Percentiles rank a stretch among this genome's conserved stretches.
These are phyloP conservation scores for Phataginus tricuspis DNA, from an alignment of 2,797 vertebrate genomes.

Conservation along the genomic window DNA sequence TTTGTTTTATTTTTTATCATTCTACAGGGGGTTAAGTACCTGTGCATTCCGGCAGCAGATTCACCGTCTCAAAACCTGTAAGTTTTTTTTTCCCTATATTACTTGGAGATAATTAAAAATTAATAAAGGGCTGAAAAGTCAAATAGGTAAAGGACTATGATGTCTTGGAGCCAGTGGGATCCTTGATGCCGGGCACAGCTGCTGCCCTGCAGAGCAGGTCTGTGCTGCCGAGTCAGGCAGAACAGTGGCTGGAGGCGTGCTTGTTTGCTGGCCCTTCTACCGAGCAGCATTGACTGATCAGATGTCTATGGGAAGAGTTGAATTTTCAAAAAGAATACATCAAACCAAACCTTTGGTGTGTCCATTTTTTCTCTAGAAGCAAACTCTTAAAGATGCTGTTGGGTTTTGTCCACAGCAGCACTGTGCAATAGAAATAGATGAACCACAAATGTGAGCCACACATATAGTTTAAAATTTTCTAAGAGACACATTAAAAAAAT, in stretches of 20 bases:
- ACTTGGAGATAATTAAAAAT: conserved; percentile 50
- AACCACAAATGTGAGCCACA: not conserved
- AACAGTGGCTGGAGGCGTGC: not conserved
- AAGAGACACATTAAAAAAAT: not conserved
- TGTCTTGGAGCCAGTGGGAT: not conserved
- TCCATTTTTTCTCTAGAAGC: not conserved
- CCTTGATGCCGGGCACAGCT: not conserved
- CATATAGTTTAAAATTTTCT: not conserved
- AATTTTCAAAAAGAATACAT: not conserved
- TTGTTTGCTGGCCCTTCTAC: not conserved
- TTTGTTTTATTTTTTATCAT: conserved; percentile 77
- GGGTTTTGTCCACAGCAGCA: not conserved
- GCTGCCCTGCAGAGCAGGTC: not conserved
- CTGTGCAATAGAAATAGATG: not conserved
- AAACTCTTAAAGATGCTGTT: not conserved
- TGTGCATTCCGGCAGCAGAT: conserved; percentile 96
- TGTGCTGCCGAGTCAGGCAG: too few species aligned
- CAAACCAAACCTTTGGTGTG: not conserved
- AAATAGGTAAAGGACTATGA: not conserved
- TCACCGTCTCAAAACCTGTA: conserved; percentile 96
- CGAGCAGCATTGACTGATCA: accelerated
- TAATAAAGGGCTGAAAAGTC: not conserved
- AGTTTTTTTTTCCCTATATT: conserved; percentile 85
- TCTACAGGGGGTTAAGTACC: conserved; percentile 95
- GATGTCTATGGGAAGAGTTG: not conserved